Percentiles rank a stretch among this genome's conserved stretches.
Evolutionary conservation across 2,888 invertebrate species (phyloP).

Genomic region (Mycogona germanica): DNA sequence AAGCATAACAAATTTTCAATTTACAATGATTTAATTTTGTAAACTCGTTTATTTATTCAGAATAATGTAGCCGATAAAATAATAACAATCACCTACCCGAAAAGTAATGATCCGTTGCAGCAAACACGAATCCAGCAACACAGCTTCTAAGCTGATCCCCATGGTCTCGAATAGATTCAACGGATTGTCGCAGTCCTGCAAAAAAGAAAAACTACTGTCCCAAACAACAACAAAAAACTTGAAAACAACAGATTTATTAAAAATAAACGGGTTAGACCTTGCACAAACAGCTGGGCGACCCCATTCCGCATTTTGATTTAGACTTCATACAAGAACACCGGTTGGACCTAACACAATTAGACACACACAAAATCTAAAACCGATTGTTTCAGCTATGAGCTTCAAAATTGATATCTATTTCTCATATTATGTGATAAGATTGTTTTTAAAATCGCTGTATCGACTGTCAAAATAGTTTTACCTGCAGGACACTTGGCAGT

Average conservation of each 20-base stretch:
- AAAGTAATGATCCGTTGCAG: slow-evolving; percentile 6
- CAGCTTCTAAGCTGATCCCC: not conserved
- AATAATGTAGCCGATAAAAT: not conserved
- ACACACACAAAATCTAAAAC: not conserved
- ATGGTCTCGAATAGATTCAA: slow-evolving; percentile 5
- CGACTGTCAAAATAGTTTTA: slow-evolving; percentile 3
- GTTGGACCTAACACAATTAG: slow-evolving; percentile 4
- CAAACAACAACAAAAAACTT: no score
- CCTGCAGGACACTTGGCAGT: slow-evolving; percentile 15
- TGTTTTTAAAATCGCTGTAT: not conserved
- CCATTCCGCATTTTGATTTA: slow-evolving; percentile 5
- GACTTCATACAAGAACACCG: slow-evolving; percentile 16
- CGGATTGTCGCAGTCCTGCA: slow-evolving; percentile 12
- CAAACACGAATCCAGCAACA: not conserved
- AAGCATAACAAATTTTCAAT: not conserved
- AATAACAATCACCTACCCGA: not conserved
- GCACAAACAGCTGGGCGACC: slow-evolving; percentile 2
- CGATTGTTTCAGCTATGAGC: no score
- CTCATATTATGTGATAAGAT: no score
- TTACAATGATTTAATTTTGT: not conserved
- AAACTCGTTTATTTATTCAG: not conserved
- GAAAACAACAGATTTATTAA: no score
- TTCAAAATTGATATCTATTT: no score
- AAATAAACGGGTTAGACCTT: no score
- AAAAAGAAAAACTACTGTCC: no score